These are phyloP conservation scores for Acropora yongei DNA, from an alignment of 64 coral and sea anemone genomes.

Conservation along the genomic window DNA sequence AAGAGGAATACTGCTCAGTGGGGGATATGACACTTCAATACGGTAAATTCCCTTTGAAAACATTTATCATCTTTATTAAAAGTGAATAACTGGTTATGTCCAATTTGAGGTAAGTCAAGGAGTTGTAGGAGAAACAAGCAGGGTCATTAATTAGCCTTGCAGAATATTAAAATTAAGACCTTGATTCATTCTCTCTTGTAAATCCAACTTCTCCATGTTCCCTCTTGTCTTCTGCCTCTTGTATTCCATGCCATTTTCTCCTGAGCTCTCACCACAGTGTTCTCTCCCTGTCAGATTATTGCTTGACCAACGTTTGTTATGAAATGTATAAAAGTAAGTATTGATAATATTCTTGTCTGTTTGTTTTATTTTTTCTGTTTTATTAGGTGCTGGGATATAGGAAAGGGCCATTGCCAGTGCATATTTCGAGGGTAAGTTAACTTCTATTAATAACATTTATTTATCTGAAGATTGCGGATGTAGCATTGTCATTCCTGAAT, in stretches of 20 bases:
- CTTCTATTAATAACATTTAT: too few species aligned
- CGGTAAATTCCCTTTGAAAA: conserved; percentile 32
- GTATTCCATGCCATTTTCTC: too few species aligned
- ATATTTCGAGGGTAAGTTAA: conserved; percentile 92
- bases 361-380: conserved; percentile 11
- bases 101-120: background rate
- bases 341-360: background rate
- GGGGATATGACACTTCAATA: conserved; percentile 97
- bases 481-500: background rate
- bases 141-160: too few species aligned
- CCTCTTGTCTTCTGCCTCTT: too few species aligned
- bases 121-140: too few species aligned
- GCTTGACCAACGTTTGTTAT: too few species aligned
- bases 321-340: too few species aligned
- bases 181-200: background rate
- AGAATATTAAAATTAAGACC: too few species aligned
- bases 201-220: background rate
- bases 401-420: conserved; percentile 86
- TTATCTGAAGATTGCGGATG: background rate
- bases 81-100: background rate
- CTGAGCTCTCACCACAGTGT: too few species aligned
- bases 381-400: conserved; percentile 94
- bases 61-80: background rate
- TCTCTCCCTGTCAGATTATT: background rate
- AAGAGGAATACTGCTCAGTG: conserved; percentile 86